Percentiles rank a stretch among this genome's conserved stretches.
Conservation (phyloP, 2,888 invertebrate species). For the Cerastis rubricosa region DNA sequence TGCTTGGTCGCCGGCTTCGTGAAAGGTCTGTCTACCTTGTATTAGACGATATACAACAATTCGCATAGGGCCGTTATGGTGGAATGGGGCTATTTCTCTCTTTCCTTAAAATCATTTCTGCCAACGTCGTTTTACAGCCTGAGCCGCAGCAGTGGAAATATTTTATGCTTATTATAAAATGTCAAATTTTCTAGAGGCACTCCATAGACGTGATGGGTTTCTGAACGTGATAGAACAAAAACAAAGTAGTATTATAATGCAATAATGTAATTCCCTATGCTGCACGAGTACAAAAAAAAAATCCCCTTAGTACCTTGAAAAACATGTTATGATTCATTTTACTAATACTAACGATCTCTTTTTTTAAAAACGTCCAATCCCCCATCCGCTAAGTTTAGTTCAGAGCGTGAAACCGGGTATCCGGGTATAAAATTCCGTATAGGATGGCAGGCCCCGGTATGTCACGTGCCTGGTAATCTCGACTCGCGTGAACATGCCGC, state of each 20-base stretch:
- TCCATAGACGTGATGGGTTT: background rate
- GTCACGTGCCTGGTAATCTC: conserved; percentile 67
- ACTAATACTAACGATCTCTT: background rate
- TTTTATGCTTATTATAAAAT: background rate
- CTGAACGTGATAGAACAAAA: background rate
- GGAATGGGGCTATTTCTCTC: background rate
- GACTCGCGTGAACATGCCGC: conserved; percentile 54
- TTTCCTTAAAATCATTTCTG: background rate
- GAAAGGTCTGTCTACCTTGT: no score
- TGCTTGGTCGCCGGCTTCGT: no score
- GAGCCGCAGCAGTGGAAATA: no score
- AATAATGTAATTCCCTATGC: background rate
- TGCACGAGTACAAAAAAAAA: background rate
- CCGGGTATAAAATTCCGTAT: conserved; percentile 40
- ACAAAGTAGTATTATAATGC: background rate
- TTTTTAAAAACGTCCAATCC: conserved; percentile 5
- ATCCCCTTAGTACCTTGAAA: background rate
- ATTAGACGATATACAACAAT: background rate
- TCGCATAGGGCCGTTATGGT: background rate
- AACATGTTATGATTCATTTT: background rate
- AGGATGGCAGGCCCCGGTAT: conserved; percentile 24
- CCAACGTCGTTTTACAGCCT: background rate
- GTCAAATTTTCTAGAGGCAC: background rate
- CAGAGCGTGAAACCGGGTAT: conserved; percentile 14
- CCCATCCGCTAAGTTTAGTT: conserved; percentile 12